Evolutionary conservation across 1,140 invertebrate species (phyloP), one percentile per base, ranked within the genome.

Genomic region (Zaprionus capensis): DNA sequence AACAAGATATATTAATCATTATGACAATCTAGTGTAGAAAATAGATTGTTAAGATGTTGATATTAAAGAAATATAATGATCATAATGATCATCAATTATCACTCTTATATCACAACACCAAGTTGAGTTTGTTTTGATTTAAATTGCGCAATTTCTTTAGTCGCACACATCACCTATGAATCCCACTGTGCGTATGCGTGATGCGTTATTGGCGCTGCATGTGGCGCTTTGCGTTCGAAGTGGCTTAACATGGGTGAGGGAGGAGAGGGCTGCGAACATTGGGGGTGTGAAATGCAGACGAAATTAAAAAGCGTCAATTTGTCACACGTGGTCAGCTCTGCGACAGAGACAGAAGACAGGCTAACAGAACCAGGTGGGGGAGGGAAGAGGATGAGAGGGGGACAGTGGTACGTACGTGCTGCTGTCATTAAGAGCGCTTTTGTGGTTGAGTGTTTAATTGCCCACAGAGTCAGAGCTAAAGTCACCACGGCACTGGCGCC

Each of bases 241-340:
- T 78, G 81, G 71, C 51, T 56, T 6, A n/a, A 9, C 41, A 20
- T 38, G 62, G 38, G 3, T 24, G 24, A 34, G 31, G 56, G 36
- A 9, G 7, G 17, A 20, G n/a, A 34, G 31, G 61, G 69, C 14
- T 36, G 61, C 22, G 6, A 3, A 7, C 38, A 38, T 46, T 28
- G 76, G 70, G 77, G 66, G 20, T 24, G 46, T 24, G 20, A 51
- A 51, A 68, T 81, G 78, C 81, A 63, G 65, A 78, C 84, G 57
- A 90, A 88, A 88, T 88, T 90, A 88, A 88, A 88, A 88, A 88
- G 84, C 85, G 84, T 88, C 85, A 88, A 88, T 88, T 88, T 88
- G 85, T 88, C 84, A 88, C 84, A 90, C 81, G 78, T 84, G 84
- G 65, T 73, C 84, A 82, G 63, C 22, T 26, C 31, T 15, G 4